A percentile compares a stretch with the other conserved stretches of the same genome.
Evolutionary conservation across 2,797 vertebrate genomes (phyloP).

Genomic region (Gallinago solitaria): DNA sequence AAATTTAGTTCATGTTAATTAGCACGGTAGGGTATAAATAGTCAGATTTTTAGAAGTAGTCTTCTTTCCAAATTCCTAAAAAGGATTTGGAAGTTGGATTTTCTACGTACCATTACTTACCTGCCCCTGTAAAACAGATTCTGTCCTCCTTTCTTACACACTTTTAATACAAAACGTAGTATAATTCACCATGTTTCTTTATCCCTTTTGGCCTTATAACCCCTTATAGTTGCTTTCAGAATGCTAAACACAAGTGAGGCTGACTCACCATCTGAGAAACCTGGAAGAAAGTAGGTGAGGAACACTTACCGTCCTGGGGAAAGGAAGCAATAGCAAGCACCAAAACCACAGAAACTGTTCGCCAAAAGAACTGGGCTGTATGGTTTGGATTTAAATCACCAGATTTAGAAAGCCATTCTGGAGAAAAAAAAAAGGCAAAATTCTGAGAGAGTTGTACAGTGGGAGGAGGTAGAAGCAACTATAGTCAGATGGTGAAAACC

Average conservation of each 20-base stretch:
- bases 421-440: too few species aligned
- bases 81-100: not conserved
- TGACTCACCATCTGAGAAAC: not conserved
- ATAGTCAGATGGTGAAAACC: not conserved
- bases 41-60: not conserved
- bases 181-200: not conserved
- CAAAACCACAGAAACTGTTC: accelerated
- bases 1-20: not conserved
- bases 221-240: not conserved
- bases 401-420: not conserved
- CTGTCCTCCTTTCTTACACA: not conserved
- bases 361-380: not conserved
- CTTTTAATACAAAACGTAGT: not conserved
- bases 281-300: not conserved
- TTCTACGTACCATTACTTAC: not conserved
- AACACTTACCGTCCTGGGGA: not conserved
- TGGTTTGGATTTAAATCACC: not conserved
- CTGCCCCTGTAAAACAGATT: not conserved
- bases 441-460: not conserved
- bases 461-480: not conserved
- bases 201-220: not conserved
- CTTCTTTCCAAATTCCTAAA: not conserved
- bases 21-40: not conserved
- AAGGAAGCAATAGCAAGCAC: not conserved
- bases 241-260: not conserved